phyloP scores from a whole-genome alignment of 2,888 invertebrate genomes.

The Protodeltote pygarga region DNA sequence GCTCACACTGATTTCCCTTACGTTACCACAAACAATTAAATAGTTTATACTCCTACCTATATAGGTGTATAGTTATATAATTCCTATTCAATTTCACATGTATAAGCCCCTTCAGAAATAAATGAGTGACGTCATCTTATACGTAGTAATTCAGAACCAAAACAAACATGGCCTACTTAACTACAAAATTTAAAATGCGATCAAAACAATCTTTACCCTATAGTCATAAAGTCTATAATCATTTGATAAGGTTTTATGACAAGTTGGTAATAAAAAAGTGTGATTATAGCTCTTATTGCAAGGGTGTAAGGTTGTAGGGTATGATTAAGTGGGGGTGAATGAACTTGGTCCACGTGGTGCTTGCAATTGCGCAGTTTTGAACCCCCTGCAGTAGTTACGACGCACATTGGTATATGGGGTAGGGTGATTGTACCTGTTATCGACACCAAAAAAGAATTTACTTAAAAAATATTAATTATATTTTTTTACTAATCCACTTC shows the following conservation, averaged over 20 bases:
- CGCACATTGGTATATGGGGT: constrained; percentile 61
- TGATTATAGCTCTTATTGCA: constrained; percentile 41
- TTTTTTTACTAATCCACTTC: neutral
- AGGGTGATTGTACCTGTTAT: constrained; percentile 27
- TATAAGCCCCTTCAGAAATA: constrained; percentile 31
- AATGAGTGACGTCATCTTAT: constrained; percentile 45
- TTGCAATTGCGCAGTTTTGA: constrained; percentile 82
- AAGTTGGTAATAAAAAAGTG: constrained; percentile 38
- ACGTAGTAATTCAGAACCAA: constrained; percentile 42
- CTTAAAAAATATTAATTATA: neutral
- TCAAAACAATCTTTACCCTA: constrained; percentile 36
- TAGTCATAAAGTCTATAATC: constrained; percentile 22
- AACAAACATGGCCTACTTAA: constrained; percentile 48
- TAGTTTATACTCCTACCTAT: too few relatives aligned
- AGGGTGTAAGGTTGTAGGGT: constrained; percentile 38
- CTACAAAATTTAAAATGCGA: constrained; percentile 25
- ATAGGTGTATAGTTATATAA: constrained; percentile 15
- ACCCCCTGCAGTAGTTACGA: constrained; percentile 79
- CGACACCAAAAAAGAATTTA: neutral
- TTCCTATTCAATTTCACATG: constrained; percentile 22
- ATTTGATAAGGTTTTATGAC: constrained; percentile 3
- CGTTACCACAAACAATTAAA: neutral
- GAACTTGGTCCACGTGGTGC: constrained; percentile 77
- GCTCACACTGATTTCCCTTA: neutral
- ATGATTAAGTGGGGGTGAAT: constrained; percentile 65